A percentile compares a stretch with the other conserved stretches of the same genome.
These are phyloP conservation scores for Calameuta filiformis DNA, from an alignment of 2,888 invertebrate genomes.

Conservation along the genomic window DNA sequence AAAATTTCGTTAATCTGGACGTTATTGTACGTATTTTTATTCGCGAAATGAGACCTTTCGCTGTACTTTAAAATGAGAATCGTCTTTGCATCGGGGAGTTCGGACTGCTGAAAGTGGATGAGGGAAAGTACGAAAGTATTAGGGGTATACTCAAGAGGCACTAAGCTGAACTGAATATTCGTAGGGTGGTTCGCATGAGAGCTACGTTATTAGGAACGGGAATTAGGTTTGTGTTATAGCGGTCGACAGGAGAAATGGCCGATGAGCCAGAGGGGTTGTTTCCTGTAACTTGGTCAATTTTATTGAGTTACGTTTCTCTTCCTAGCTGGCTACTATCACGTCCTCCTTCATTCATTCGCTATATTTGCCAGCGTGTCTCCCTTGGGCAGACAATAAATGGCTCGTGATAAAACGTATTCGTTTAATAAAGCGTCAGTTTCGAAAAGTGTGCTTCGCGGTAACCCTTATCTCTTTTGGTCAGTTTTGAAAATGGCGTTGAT, in stretches of 20 bases:
- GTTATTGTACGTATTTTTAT: not conserved
- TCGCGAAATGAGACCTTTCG: not conserved
- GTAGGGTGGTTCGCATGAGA: not conserved
- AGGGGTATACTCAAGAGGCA: not conserved
- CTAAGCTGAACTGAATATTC: not conserved
- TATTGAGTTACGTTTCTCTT: constrained; percentile 36
- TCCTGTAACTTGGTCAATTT: constrained; percentile 41
- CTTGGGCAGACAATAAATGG: not conserved
- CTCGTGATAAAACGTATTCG: not conserved
- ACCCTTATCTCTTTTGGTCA: not conserved
- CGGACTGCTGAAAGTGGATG: not conserved
- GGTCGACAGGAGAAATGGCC: constrained; percentile 27
- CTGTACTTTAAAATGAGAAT: not conserved
- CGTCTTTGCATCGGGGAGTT: not conserved
- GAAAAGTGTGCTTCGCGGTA: not conserved
- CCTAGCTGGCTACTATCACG: constrained; percentile 23
- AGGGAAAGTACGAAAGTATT: not conserved
- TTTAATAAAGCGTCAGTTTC: constrained; percentile 32
- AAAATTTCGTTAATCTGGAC: no score
- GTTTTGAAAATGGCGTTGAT: no score
- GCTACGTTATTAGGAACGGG: constrained; percentile 6
- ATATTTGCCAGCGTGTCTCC: constrained; percentile 32
- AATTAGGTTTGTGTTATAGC: constrained; percentile 39
- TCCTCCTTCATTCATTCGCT: constrained; percentile 26
- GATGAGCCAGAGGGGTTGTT: constrained; percentile 16